Evolutionary conservation across 1,140 invertebrate genomes (phyloP).

Genomic region (honey bee (Apis mellifera)): DNA sequence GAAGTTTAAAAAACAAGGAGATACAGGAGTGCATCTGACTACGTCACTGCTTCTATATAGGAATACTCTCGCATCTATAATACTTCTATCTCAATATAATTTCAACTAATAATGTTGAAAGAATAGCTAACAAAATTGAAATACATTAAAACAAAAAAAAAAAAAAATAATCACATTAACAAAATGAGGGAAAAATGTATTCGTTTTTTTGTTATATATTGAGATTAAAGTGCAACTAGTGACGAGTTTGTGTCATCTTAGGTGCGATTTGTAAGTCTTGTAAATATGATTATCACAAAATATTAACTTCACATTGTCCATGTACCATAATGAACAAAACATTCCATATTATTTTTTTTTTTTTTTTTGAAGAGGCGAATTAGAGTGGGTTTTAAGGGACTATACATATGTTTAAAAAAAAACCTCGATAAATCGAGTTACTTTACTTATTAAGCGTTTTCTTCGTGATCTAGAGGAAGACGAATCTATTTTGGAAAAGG

Average conservation of each 20-base stretch:
- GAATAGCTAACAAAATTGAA: neutral
- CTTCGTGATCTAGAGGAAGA: neutral
- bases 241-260: conserved; percentile 71
- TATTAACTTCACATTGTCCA: conserved; percentile 74
- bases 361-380: conserved; percentile 55
- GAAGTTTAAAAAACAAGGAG: neutral
- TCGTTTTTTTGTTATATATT: neutral
- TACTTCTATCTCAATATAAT: conserved; percentile 59
- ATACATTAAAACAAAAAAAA: neutral
- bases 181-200: neutral
- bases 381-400: conserved; percentile 63
- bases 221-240: conserved; percentile 68
- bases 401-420: conserved; percentile 49
- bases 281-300: conserved; percentile 78
- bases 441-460: conserved; percentile 59
- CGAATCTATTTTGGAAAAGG: conserved; percentile 22
- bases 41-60: conserved; percentile 52
- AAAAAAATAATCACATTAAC: neutral
- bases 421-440: conserved; percentile 17
- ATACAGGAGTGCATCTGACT: conserved; percentile 18
- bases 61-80: conserved; percentile 66
- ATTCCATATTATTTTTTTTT: conserved; percentile 72
- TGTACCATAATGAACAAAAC: conserved; percentile 79
- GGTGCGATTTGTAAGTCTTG: conserved; percentile 78
- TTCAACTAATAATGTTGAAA: neutral